Conservation (phyloP, 2,113 vertebrate genomes). For the Camelus dromedarius region DNA sequence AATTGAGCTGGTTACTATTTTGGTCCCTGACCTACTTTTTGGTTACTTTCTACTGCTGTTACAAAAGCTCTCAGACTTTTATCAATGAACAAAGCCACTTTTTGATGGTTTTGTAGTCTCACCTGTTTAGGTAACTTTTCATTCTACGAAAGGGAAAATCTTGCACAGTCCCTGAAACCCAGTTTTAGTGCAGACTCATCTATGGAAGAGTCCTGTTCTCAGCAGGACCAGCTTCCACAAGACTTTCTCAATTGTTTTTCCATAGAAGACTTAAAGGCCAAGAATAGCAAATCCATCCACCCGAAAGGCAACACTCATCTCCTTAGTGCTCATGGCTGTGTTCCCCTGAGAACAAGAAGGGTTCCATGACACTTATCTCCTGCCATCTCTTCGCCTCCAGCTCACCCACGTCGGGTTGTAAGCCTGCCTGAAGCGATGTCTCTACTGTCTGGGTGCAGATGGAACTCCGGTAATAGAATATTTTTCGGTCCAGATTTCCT, state of each 20-base stretch:
- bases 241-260: background rate
- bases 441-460: background rate
- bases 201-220: background rate
- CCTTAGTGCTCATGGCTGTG: background rate
- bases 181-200: background rate
- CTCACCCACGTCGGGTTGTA: background rate
- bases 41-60: conserved; percentile 36
- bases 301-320: background rate
- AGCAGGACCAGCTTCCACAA: background rate
- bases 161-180: background rate
- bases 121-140: background rate
- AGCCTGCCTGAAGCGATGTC: background rate
- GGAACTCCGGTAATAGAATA: background rate
- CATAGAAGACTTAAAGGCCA: conserved; percentile 47
- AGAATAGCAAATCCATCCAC: background rate
- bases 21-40: conserved; percentile 65
- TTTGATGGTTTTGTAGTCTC: background rate
- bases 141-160: background rate
- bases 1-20: conserved; percentile 75
- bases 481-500: background rate
- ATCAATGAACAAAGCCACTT: conserved; percentile 58
- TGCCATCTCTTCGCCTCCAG: background rate
- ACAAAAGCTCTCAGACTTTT: conserved; percentile 50
- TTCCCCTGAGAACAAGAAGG: background rate
- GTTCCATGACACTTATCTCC: background rate